Percentiles rank a stretch among this genome's conserved stretches.
phyloP scores from a whole-genome alignment of 2,113 vertebrate species.

The Brachyhypopomus gauderio region DNA sequence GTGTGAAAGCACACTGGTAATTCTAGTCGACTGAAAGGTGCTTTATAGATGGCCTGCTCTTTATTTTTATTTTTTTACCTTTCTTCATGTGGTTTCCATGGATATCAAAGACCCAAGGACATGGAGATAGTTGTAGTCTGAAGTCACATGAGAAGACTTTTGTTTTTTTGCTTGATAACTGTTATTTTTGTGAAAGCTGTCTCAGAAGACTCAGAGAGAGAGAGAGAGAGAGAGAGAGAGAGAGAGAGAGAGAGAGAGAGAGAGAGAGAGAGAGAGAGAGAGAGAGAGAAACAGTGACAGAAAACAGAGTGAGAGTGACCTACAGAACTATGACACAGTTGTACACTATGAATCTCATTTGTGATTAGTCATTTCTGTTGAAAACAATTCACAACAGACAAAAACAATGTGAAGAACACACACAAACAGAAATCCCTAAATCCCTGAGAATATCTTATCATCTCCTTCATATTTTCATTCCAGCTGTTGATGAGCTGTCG shows the following conservation, averaged over 20 bases:
- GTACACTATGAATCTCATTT: background rate
- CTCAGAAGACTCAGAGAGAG: background rate
- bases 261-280: background rate
- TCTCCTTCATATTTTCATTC: slow-evolving; percentile 5
- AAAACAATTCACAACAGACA: background rate
- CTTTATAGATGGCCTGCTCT: background rate
- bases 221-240: too few relatives aligned
- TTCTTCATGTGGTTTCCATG: background rate
- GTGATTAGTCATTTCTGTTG: background rate
- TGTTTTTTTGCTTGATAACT: slow-evolving; percentile 8
- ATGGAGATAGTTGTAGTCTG: slow-evolving; percentile 9
- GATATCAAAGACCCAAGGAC: background rate
- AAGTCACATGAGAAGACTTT: background rate
- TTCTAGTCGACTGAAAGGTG: background rate
- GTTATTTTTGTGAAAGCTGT: slow-evolving; percentile 6
- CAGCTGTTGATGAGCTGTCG: slow-evolving; percentile 30
- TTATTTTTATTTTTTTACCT: background rate
- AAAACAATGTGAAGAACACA: background rate
- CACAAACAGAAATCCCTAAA: too few relatives aligned
- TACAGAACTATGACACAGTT: background rate
- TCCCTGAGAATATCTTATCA: background rate
- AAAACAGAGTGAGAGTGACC: background rate
- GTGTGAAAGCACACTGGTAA: background rate
- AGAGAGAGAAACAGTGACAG: background rate
- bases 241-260: background rate